These are phyloP conservation scores for Eriocheir sinensis DNA, from an alignment of 1,140 invertebrate genomes.

Conservation along the genomic window DNA sequence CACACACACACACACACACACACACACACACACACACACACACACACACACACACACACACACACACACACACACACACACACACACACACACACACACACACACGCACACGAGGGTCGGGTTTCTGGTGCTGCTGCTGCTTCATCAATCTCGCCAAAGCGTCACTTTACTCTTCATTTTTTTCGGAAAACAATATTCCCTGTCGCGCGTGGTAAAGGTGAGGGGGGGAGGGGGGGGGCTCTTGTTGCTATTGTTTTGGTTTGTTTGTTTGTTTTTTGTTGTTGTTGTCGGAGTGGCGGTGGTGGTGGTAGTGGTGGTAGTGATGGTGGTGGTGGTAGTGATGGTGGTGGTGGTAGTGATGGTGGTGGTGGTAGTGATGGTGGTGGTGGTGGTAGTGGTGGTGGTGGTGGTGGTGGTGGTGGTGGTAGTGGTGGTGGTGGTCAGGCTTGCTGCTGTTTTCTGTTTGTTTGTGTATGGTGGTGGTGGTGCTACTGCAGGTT, in stretches of 20 bases:
- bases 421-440: not conserved
- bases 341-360: too few relatives aligned
- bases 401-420: not conserved
- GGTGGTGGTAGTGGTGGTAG: not conserved
- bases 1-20: too few relatives aligned
- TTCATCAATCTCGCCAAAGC: not conserved
- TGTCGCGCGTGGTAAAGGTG: not conserved
- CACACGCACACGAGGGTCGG: not conserved
- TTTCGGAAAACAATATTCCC: not conserved
- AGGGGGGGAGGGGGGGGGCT: not conserved
- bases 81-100: too few relatives aligned
- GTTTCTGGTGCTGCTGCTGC: not conserved
- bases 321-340: not conserved
- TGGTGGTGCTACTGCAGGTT: too few relatives aligned
- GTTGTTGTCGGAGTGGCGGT: too few relatives aligned
- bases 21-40: too few relatives aligned
- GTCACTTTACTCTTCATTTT: not conserved
- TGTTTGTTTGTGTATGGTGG: too few relatives aligned
- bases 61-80: too few relatives aligned
- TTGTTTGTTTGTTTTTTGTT: too few relatives aligned
- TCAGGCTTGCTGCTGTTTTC: too few relatives aligned
- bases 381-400: not conserved
- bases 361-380: not conserved
- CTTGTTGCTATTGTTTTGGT: too few relatives aligned
- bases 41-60: too few relatives aligned